Evolutionary conservation across 2,888 invertebrate genomes (phyloP).

Genomic region (Mesorhabditis spiculigera): DNA sequence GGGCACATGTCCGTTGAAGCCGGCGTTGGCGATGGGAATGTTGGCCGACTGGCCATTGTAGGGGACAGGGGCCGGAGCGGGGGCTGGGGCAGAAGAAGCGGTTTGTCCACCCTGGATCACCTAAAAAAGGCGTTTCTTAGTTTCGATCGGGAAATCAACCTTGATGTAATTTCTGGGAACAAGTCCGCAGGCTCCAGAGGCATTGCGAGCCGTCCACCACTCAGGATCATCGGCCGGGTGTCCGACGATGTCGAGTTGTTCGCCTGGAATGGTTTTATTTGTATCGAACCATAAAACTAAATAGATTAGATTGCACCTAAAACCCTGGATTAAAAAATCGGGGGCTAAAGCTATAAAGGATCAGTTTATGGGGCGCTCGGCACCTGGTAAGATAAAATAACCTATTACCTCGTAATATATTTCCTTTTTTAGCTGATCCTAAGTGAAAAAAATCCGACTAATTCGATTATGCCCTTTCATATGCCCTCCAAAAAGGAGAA

Average conservation of each 20-base stretch:
- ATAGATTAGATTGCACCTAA: too few relatives aligned
- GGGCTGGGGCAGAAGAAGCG: neutral
- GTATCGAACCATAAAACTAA: too few relatives aligned
- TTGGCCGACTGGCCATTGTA: neutral
- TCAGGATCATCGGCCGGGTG: slow-evolving; percentile 95
- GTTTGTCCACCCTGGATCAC: neutral
- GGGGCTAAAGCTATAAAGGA: neutral
- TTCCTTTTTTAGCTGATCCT: too few relatives aligned
- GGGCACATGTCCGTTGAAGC: neutral
- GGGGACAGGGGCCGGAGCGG: neutral
- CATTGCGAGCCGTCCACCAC: slow-evolving; percentile 94
- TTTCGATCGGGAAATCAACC: slow-evolving; percentile 25
- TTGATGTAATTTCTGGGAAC: slow-evolving; percentile 73
- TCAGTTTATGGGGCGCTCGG: too few relatives aligned
- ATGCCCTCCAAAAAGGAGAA: too few relatives aligned
- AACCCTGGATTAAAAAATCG: neutral
- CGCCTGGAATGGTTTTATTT: slow-evolving; percentile 59
- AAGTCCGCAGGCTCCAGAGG: slow-evolving; percentile 84
- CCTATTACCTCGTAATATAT: too few relatives aligned
- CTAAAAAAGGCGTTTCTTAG: neutral
- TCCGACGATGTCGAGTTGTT: slow-evolving; percentile 90
- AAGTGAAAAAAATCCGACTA: too few relatives aligned
- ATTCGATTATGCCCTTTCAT: too few relatives aligned
- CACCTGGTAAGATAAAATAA: too few relatives aligned
- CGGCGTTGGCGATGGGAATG: neutral